Evolutionary conservation across 2,888 invertebrate species (phyloP).

Genomic region (Chrysomela aeneicollis): DNA sequence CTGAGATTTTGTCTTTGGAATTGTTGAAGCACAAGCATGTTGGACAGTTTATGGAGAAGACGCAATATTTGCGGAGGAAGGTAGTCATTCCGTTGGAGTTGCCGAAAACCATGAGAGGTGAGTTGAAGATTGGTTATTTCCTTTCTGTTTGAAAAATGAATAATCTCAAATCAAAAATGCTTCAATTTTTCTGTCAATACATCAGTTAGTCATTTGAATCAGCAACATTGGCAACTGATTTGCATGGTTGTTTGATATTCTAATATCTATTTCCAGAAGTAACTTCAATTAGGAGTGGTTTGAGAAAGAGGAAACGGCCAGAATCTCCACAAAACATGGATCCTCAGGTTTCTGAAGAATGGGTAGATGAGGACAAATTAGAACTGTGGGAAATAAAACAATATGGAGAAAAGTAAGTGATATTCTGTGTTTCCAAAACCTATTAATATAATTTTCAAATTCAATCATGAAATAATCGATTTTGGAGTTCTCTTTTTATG

Average conservation of each 20-base stretch:
- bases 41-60: constrained; percentile 87
- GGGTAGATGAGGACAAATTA: constrained; percentile 95
- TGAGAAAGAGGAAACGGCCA: constrained; percentile 90
- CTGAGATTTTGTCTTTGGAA: constrained; percentile 93
- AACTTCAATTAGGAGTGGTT: constrained; percentile 91
- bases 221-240: too few relatives aligned
- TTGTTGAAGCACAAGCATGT: constrained; percentile 87
- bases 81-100: constrained; percentile 94
- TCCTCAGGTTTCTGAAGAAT: constrained; percentile 93
- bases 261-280: constrained; percentile 83
- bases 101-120: constrained; percentile 87
- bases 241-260: too few relatives aligned
- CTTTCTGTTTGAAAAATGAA: too few relatives aligned
- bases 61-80: constrained; percentile 91
- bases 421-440: constrained; percentile 13
- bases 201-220: too few relatives aligned
- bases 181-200: too few relatives aligned
- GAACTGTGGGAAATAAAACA: constrained; percentile 97
- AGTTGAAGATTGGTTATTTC: constrained; percentile 18
- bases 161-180: too few relatives aligned
- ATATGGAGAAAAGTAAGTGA: constrained; percentile 81
- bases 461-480: too few relatives aligned
- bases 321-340: constrained; percentile 95
- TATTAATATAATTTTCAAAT: too few relatives aligned
- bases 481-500: too few relatives aligned